These are phyloP conservation scores for Plebejus argus DNA, from an alignment of 2,888 invertebrate species.

Conservation along the genomic window DNA sequence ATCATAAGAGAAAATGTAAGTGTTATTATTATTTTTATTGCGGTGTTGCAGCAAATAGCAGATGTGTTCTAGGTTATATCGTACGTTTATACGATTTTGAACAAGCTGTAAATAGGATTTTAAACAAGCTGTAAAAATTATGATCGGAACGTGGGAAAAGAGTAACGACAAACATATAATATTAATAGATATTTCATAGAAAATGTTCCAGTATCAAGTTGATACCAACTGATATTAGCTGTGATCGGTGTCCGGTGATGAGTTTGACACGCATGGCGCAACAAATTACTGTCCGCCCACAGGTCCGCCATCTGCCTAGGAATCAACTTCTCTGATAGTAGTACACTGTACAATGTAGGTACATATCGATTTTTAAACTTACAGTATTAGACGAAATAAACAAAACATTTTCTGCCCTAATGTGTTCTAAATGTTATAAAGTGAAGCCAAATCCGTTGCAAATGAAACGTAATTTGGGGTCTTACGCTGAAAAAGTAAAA, in stretches of 20 bases:
- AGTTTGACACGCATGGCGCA: no score
- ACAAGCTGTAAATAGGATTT: neutral
- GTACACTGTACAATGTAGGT: no score
- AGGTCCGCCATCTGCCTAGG: no score
- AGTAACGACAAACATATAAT: neutral
- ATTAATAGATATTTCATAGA: neutral
- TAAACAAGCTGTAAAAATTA: neutral
- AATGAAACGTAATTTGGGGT: constrained; percentile 14
- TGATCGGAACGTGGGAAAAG: neutral
- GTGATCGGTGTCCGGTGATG: no score
- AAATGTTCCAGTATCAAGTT: no score
- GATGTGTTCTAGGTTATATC: neutral
- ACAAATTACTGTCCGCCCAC: no score
- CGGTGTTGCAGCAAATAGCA: neutral
- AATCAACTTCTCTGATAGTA: no score
- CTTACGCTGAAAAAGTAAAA: constrained; percentile 6
- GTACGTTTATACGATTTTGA: neutral
- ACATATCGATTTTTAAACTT: no score
- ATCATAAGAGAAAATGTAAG: constrained; percentile 86
- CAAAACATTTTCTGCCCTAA: neutral
- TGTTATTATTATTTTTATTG: constrained; percentile 37
- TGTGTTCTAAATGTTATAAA: neutral
- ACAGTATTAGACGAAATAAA: no score
- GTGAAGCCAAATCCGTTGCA: neutral
- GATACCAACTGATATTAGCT: no score